These are phyloP conservation scores for Chrysopilus asiliformis DNA, from an alignment of 2,888 invertebrate genomes.

Conservation along the genomic window DNA sequence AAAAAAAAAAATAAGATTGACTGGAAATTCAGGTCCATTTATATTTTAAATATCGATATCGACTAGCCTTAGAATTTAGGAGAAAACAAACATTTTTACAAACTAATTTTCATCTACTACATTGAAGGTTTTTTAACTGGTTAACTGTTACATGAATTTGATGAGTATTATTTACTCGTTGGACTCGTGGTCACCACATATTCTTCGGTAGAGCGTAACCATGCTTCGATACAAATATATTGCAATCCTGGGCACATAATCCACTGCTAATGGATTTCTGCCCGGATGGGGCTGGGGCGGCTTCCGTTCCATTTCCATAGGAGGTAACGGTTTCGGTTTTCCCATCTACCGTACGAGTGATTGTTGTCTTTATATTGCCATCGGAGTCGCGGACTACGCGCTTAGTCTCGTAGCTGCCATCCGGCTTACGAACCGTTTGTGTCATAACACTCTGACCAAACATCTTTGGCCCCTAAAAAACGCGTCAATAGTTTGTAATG, in stretches of 20 bases:
- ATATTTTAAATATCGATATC: too few species aligned
- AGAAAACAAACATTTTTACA: too few species aligned
- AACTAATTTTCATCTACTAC: too few species aligned
- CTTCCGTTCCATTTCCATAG: conserved; percentile 16
- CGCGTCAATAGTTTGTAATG: too few species aligned
- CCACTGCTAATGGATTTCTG: too few species aligned
- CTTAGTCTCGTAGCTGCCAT: conserved; percentile 45
- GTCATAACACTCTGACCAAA: conserved; percentile 42
- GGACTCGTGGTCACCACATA: conserved; percentile 37
- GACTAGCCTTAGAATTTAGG: too few species aligned
- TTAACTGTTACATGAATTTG: too few species aligned
- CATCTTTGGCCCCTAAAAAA: conserved; percentile 29
- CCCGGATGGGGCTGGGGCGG: conserved; percentile 11
- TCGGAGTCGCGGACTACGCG: conserved; percentile 41
- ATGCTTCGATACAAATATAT: conserved; percentile 33
- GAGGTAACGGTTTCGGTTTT: conserved; percentile 29
- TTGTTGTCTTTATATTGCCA: conserved; percentile 46
- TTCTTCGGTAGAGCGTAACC: conserved; percentile 36
- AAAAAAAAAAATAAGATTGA: too few species aligned
- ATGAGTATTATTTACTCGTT: too few species aligned
- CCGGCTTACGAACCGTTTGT: conserved; percentile 40
- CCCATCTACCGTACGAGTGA: conserved; percentile 35
- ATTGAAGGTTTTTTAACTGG: too few species aligned
- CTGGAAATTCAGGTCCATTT: too few species aligned
- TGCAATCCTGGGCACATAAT: too few species aligned